phyloP scores from a whole-genome alignment of 2,888 invertebrate species.

The Chorisops tibialis region DNA sequence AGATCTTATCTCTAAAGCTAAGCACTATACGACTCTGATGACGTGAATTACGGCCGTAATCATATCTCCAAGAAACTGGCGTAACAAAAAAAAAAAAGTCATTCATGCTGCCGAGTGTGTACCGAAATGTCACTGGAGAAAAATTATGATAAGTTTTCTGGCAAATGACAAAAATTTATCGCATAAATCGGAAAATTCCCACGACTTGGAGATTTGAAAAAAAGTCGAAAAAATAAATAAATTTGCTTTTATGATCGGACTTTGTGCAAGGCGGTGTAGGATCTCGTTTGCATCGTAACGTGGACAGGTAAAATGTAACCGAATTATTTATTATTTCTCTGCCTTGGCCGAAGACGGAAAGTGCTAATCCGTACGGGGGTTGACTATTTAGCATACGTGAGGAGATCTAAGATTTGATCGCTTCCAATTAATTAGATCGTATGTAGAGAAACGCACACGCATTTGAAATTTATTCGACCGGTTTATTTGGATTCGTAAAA shows the following conservation, averaged over 20 bases:
- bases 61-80: not conserved
- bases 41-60: not conserved
- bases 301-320: too few species aligned
- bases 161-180: not conserved
- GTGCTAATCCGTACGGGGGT: not conserved
- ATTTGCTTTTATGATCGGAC: too few species aligned
- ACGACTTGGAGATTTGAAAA: not conserved
- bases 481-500: too few species aligned
- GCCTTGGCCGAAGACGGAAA: not conserved
- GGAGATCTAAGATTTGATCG: too few species aligned
- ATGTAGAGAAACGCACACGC: too few species aligned
- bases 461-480: too few species aligned
- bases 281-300: not conserved
- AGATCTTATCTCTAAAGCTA: too few species aligned
- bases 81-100: too few species aligned
- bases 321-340: too few species aligned
- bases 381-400: not conserved
- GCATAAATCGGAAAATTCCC: not conserved
- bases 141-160: conserved; percentile 9
- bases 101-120: not conserved
- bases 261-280: not conserved
- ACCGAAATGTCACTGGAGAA: not conserved
- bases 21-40: too few species aligned
- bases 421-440: too few species aligned
- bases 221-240: too few species aligned